Conservation (phyloP, 2,888 invertebrate genomes). For the Lepidocyrtoides sp. region DNA sequence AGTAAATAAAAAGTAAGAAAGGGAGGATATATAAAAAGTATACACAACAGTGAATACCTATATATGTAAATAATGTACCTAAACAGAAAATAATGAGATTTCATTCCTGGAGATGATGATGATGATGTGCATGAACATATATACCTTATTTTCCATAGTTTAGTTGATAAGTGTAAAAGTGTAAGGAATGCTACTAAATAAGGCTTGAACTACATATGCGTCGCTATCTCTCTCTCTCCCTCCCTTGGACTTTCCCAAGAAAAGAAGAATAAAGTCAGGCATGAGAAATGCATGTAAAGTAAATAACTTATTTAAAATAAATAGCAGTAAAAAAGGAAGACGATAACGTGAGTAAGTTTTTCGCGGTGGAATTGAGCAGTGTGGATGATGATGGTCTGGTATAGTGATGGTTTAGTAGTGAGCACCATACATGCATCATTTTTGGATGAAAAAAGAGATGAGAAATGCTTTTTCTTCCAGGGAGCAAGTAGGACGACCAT, state of each 20-base stretch:
- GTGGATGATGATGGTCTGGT: neutral
- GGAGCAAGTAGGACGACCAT: neutral
- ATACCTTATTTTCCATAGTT: neutral
- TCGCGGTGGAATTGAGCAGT: constrained; percentile 4
- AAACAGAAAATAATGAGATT: constrained; percentile 20
- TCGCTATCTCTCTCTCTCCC: neutral
- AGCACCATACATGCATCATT: neutral
- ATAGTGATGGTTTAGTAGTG: no score
- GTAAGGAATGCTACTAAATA: neutral
- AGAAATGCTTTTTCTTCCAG: neutral
- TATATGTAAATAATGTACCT: constrained; percentile 32
- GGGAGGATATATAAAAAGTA: neutral
- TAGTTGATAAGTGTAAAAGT: neutral
- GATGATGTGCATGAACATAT: neutral
- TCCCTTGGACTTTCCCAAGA: neutral
- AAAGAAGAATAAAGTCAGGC: constrained; percentile 6
- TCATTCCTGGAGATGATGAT: constrained; percentile 1
- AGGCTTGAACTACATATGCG: constrained; percentile 5
- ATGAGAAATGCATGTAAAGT: neutral
- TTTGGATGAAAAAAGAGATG: neutral
- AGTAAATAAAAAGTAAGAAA: no score
- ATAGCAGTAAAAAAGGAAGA: constrained; percentile 26
- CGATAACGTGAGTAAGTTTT: constrained; percentile 3
- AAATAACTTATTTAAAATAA: no score
- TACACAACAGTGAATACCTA: neutral